Evolutionary conservation across 2,113 vertebrate species (phyloP), one percentile per base, ranked within the genome.

Genomic region (Stegostoma tigrinum): DNA sequence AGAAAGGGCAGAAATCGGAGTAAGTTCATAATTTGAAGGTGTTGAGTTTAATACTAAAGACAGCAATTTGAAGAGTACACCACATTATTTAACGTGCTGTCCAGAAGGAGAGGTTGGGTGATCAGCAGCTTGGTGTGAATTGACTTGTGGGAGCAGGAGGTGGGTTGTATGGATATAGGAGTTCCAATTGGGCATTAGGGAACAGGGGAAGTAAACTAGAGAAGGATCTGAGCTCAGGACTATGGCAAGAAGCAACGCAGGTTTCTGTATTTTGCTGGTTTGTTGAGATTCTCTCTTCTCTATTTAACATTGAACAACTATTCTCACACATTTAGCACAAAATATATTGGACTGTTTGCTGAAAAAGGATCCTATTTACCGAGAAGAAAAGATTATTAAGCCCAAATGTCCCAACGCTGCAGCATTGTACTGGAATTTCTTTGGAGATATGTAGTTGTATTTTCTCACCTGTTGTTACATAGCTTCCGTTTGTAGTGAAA

Each of bases 401-500:
- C 19, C 6, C 48, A 66, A 52, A 48, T 42, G 5, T 95, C 52
- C 87, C 6, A 61, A 91, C 48, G 0, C 19, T 14, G 30, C 8
- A 12, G 27, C 38, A 52, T 70, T 42, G 38, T 55, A 23, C 48
- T 14, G 34, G n/a, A n/a, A 42, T 80, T 75, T 1, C 19, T 52
- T 64, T n/a, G 14, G 95, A 95, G 70, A 85, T n/a, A 24, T 21
- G 1, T 19, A 19, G 75, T 64, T 52, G 55, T 38, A 66, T 66
- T 0, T 10, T 17, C 95, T 96, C 96, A 97, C 97, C 70, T 96
- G 96, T 0, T 90, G 0, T 61, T 4, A 97, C 0, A 0, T 98
- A 96, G 5, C 64, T 15, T 70, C 55, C 95, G 0, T 97, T 97
- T 48, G 99, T 99, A 0, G 98, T 98, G 72, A 99, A 98, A 96